Evolutionary conservation across 2,888 invertebrate genomes (phyloP).

Genomic region (Odontothrips loti): DNA sequence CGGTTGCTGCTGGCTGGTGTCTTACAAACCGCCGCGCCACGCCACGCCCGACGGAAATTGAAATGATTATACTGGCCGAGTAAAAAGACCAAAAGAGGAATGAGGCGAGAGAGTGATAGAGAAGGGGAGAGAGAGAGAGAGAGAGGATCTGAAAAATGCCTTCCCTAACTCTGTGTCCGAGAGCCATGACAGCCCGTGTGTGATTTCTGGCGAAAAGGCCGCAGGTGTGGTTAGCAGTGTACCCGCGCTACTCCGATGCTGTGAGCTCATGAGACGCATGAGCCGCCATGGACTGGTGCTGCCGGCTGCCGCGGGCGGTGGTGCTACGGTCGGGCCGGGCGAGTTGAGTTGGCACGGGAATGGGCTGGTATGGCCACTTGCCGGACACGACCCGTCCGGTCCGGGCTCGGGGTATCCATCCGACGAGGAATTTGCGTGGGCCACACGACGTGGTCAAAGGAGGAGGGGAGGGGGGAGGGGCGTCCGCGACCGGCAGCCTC

Average conservation of each 20-base stretch:
- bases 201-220: neutral
- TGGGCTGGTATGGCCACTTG: neutral
- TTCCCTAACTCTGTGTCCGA: neutral
- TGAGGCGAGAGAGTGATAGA: neutral
- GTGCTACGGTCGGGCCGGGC: neutral
- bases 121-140: neutral
- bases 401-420: neutral
- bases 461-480: neutral
- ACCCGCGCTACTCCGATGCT: no score
- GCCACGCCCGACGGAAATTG: neutral
- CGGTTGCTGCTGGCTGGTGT: neutral
- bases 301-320: neutral
- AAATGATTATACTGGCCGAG: neutral
- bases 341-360: neutral
- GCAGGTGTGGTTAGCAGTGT: neutral
- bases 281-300: neutral
- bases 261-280: neutral
- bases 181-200: neutral
- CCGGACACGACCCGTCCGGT: neutral
- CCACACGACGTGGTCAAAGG: neutral
- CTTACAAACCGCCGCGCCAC: neutral
- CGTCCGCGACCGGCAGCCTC: neutral
- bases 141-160: neutral
- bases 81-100: neutral
- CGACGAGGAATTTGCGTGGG: neutral